Evolutionary conservation across 2,888 invertebrate genomes (phyloP).

Genomic region (Sympetrum striolatum): DNA sequence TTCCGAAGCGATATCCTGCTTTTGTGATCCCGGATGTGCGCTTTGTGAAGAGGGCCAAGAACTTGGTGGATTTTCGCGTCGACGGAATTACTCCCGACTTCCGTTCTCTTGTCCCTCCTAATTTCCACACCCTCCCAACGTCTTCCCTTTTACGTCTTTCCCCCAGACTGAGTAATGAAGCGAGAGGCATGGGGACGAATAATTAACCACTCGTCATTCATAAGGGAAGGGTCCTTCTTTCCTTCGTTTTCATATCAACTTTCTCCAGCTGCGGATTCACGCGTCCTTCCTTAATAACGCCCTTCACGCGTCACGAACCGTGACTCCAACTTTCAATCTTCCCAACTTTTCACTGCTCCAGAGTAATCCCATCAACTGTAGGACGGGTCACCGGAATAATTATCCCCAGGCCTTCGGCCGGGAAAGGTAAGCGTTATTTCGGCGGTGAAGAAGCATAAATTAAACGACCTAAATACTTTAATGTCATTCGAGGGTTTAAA

Average conservation of each 20-base stretch:
- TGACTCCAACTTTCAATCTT: too few relatives aligned
- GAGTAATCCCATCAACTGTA: too few relatives aligned
- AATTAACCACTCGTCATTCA: conserved; percentile 17
- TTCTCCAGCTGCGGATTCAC: not conserved
- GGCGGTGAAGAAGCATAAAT: too few relatives aligned
- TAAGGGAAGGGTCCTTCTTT: not conserved
- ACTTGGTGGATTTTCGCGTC: not conserved
- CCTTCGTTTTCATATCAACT: not conserved
- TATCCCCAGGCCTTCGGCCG: too few relatives aligned
- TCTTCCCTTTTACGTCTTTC: not conserved
- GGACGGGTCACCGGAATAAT: too few relatives aligned
- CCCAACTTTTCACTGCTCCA: too few relatives aligned
- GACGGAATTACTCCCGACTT: not conserved
- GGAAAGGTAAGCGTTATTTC: too few relatives aligned
- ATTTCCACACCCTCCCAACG: not conserved
- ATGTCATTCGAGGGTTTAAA: too few relatives aligned
- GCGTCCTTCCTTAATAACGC: too few relatives aligned
- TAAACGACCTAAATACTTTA: too few relatives aligned
- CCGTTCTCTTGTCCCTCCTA: not conserved
- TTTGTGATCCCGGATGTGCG: not conserved
- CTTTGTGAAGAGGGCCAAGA: not conserved
- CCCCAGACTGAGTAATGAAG: not conserved
- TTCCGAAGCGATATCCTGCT: not conserved
- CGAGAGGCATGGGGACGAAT: not conserved
- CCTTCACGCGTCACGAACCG: too few relatives aligned